phyloP scores from a whole-genome alignment of 2,888 invertebrate species.

The Piscicola geometra region DNA sequence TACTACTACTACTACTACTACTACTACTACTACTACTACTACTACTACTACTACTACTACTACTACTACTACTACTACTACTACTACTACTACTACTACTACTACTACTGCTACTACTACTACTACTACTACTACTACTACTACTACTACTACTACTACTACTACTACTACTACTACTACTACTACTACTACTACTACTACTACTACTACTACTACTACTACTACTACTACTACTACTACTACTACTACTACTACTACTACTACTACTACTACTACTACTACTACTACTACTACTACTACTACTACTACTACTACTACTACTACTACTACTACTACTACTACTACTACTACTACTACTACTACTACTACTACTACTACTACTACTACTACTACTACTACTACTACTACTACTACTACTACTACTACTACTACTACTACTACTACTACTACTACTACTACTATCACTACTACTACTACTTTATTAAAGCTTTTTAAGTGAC shows the following conservation, averaged over 20 bases:
- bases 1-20: neutral
- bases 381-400: conserved; percentile 8
- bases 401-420: conserved; percentile 11
- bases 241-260: conserved; percentile 5
- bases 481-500: too few relatives aligned
- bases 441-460: conserved; percentile 1
- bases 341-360: conserved; percentile 8
- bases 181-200: conserved; percentile 9
- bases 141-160: neutral
- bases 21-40: neutral
- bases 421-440: conserved; percentile 4
- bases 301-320: neutral
- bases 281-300: conserved; percentile 3
- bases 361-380: conserved; percentile 8
- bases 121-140: neutral
- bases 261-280: conserved; percentile 5
- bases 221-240: neutral
- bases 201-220: neutral
- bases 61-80: neutral
- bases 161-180: conserved; percentile 2
- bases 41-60: neutral
- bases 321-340: conserved; percentile 1
- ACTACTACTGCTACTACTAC: neutral
- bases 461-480: conserved; percentile 8
- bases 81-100: neutral